phyloP scores from a whole-genome alignment of 2,888 invertebrate species.

The Hanleya hanleyi region DNA sequence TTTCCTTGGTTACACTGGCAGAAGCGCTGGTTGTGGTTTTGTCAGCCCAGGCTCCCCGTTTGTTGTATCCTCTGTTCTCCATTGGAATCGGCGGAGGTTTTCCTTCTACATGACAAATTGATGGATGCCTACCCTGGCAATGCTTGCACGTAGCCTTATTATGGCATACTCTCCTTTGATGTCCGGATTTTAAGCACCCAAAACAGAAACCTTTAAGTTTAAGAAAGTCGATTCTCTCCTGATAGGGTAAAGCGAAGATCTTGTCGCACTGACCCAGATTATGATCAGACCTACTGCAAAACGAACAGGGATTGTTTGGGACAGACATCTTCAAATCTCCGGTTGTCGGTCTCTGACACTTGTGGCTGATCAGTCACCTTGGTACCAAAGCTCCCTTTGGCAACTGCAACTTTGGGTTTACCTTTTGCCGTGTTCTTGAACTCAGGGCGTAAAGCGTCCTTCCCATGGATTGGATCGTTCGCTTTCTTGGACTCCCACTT shows the following conservation, averaged over 20 bases:
- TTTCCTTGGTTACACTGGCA: not conserved
- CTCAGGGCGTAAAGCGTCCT: not conserved
- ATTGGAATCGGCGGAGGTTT: not conserved
- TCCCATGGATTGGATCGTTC: not conserved
- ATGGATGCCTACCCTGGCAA: conserved; percentile 10
- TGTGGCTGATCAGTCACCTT: not conserved
- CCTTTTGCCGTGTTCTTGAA: not conserved
- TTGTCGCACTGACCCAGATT: not conserved
- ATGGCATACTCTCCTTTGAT: not conserved
- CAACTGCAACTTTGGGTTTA: not conserved
- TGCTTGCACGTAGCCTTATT: not conserved
- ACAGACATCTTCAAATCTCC: not conserved
- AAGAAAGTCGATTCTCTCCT: conserved; percentile 12
- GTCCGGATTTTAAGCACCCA: conserved; percentile 8
- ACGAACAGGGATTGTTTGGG: not conserved
- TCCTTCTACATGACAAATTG: conserved; percentile 9
- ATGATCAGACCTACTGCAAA: not conserved
- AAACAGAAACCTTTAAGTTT: conserved; percentile 8
- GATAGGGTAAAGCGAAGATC: not conserved
- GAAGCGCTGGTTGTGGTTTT: not conserved
- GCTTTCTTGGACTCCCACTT: not conserved
- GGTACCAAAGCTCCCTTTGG: not conserved
- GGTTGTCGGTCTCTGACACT: not conserved
- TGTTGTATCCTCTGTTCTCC: not conserved
- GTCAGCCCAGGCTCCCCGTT: not conserved